Evolutionary conservation across 2,888 invertebrate genomes (phyloP).

Genomic region (Amiota mariae): DNA sequence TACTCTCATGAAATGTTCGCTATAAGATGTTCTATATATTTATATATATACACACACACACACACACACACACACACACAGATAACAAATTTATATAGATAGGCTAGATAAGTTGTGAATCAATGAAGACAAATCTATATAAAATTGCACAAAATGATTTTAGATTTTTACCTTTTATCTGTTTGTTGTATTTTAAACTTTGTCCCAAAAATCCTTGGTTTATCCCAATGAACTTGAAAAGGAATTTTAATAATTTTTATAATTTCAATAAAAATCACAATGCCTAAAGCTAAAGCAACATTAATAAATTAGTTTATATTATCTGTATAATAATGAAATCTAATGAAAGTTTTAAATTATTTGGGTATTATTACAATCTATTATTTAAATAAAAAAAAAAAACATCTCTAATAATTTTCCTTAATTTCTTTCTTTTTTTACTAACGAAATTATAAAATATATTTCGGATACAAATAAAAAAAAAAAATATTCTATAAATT

Average conservation of each 20-base stretch:
- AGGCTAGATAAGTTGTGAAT: not conserved
- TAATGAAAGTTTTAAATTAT: not conserved
- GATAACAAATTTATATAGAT: conserved; percentile 1
- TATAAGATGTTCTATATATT: conserved; percentile 25
- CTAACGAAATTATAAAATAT: conserved; percentile 27
- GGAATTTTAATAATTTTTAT: not conserved
- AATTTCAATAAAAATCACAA: not conserved
- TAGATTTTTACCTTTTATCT: too few relatives aligned
- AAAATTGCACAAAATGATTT: too few relatives aligned
- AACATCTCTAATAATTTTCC: too few relatives aligned
- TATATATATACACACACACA: conserved; percentile 6
- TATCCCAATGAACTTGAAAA: too few relatives aligned
- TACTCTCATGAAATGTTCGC: conserved; percentile 24
- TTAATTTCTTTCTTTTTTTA: not conserved
- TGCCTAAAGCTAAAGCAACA: too few relatives aligned
- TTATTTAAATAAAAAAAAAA: not conserved
- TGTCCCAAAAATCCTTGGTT: too few relatives aligned
- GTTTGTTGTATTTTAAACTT: too few relatives aligned
- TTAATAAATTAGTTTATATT: too few relatives aligned
- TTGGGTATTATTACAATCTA: conserved; percentile 20
- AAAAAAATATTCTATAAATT: too few relatives aligned
- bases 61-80: not conserved
- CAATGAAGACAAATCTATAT: too few relatives aligned
- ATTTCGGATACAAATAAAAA: not conserved
- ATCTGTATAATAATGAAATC: not conserved